phyloP scores from a whole-genome alignment of 2,888 invertebrate genomes.

The Drosophila borborema region DNA sequence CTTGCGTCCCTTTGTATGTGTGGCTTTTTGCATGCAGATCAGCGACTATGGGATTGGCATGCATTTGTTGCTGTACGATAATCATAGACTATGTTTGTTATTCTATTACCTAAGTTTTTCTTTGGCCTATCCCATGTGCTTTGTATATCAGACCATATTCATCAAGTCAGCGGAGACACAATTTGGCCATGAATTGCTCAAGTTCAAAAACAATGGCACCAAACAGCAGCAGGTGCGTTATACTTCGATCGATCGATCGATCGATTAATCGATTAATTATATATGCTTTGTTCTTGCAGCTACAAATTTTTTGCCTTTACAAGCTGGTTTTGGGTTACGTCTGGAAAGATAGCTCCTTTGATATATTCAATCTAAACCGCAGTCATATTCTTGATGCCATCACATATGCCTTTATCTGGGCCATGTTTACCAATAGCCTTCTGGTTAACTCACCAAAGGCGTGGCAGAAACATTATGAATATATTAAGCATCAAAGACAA shows the following conservation, averaged over 20 bases:
- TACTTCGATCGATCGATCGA: not conserved
- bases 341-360: conserved; percentile 3
- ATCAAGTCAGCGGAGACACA: conserved; percentile 30
- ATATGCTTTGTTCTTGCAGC: conserved; percentile 17
- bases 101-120: rapidly evolving
- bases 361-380: conserved; percentile 36
- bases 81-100: not conserved
- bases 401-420: conserved; percentile 33
- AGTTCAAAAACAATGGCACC: conserved; percentile 4
- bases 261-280: too few species aligned
- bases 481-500: not conserved
- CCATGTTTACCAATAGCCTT: conserved; percentile 58
- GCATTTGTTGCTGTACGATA: conserved; percentile 39
- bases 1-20: conserved; percentile 47
- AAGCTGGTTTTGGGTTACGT: not conserved
- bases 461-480: conserved; percentile 6
- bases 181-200: conserved; percentile 41
- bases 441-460: conserved; percentile 23
- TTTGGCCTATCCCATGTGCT: conserved; percentile 37
- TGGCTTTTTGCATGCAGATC: conserved; percentile 4
- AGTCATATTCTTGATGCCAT: conserved; percentile 33
- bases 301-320: conserved; percentile 41
- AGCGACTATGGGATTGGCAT: conserved; percentile 7
- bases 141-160: conserved; percentile 12
- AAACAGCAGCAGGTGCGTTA: conserved; percentile 33